Percentiles rank a stretch among this genome's conserved stretches.
Conservation (phyloP, 2,888 invertebrate species). For the Sipha maydis region DNA sequence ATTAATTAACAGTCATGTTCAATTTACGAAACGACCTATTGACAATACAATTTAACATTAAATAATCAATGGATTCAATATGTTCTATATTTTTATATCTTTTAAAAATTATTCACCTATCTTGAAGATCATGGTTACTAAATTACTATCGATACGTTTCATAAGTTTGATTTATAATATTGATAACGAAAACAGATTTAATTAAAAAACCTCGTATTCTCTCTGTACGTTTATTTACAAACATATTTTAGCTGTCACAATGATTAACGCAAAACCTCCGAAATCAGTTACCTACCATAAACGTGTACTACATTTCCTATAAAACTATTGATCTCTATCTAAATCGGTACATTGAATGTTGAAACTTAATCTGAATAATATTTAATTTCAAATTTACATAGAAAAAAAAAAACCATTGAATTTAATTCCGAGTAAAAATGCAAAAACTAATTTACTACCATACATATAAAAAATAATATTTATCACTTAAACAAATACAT, state of each 20-base stretch:
- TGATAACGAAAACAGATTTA: conserved; percentile 2
- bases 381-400: not conserved
- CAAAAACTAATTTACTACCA: not conserved
- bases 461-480: too few relatives aligned
- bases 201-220: conserved; percentile 3
- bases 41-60: too few relatives aligned
- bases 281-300: not conserved
- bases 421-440: not conserved
- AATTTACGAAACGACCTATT: too few relatives aligned
- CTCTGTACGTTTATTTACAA: not conserved
- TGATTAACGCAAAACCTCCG: conserved; percentile 19
- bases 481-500: too few relatives aligned
- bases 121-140: not conserved
- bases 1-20: too few relatives aligned
- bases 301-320: not conserved
- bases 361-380: not conserved
- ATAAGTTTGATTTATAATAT: not conserved
- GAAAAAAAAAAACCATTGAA: not conserved
- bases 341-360: not conserved
- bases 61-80: not conserved
- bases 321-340: conserved; percentile 12
- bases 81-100: not conserved
- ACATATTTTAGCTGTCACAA: conserved; percentile 38
- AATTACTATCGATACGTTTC: not conserved
- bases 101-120: not conserved